Evolutionary conservation across 2,888 invertebrate genomes (phyloP).

Genomic region (Melikaiella ostensackeni): DNA sequence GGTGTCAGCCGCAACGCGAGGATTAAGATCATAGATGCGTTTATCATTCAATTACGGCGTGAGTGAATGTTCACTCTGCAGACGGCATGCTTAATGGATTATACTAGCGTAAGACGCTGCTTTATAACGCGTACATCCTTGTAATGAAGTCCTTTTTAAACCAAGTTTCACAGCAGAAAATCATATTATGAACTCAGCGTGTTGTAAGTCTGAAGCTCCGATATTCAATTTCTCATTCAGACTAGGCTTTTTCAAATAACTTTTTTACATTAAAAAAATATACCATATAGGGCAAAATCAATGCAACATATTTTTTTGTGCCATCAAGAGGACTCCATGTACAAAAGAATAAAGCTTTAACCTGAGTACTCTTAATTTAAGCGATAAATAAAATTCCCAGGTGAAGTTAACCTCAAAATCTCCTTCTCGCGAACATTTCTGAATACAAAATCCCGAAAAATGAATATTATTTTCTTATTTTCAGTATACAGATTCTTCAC

Average conservation of each 20-base stretch:
- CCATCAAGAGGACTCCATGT: neutral
- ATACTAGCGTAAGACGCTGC: conserved; percentile 61
- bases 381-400: neutral
- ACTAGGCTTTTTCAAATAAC: neutral
- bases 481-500: neutral
- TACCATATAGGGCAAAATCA: neutral
- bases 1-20: conserved; percentile 58
- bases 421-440: neutral
- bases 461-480: neutral
- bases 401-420: neutral
- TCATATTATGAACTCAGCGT: neutral
- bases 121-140: conserved; percentile 40
- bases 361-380: neutral
- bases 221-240: neutral
- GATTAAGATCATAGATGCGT: conserved; percentile 65
- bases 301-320: neutral
- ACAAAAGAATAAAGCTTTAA: neutral
- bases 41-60: conserved; percentile 70
- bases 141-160: neutral
- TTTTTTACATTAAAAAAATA: neutral
- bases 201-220: neutral
- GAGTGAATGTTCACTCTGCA: conserved; percentile 65
- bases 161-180: neutral
- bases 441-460: neutral
- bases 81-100: conserved; percentile 70